phyloP scores from a whole-genome alignment of 2,888 invertebrate species.

The Pandemis cinnamomeana region DNA sequence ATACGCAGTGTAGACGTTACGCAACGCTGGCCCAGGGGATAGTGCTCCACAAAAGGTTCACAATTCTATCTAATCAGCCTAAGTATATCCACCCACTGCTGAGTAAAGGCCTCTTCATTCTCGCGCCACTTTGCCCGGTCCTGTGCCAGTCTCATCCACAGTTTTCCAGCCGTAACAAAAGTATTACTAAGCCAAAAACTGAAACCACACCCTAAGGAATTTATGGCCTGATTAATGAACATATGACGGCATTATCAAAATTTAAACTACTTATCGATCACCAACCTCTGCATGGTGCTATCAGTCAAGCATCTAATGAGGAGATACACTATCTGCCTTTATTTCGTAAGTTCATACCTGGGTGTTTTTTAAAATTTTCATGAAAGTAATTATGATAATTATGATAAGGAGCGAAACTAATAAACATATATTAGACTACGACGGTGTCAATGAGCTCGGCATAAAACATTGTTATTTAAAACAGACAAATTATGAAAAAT shows the following conservation, averaged over 20 bases:
- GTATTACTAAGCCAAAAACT: neutral
- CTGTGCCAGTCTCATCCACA: too few relatives aligned
- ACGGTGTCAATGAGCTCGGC: conserved; percentile 32
- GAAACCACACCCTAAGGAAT: conserved; percentile 2
- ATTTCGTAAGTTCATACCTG: conserved; percentile 25
- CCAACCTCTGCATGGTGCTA: conserved; percentile 8
- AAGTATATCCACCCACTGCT: too few relatives aligned
- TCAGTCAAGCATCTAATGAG: conserved; percentile 37
- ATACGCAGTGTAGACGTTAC: too few relatives aligned
- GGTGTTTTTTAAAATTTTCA: conserved; percentile 28
- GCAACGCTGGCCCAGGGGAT: too few relatives aligned
- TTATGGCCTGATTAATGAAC: conserved; percentile 14
- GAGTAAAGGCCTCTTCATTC: too few relatives aligned
- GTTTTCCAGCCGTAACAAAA: neutral
- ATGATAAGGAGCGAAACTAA: conserved; percentile 30
- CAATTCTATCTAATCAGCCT: too few relatives aligned
- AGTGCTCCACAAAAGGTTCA: too few relatives aligned
- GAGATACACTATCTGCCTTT: conserved; percentile 30
- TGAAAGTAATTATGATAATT: conserved; percentile 33
- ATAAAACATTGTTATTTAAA: conserved; percentile 7
- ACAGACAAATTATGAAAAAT: conserved; percentile 13
- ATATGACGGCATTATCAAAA: conserved; percentile 10
- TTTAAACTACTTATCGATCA: conserved; percentile 24
- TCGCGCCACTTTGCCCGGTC: too few relatives aligned
- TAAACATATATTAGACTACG: conserved; percentile 18